Evolutionary conservation across 2,888 invertebrate species (phyloP), one percentile per base, ranked within the genome.

Genomic region (Volucella bombylans): DNA sequence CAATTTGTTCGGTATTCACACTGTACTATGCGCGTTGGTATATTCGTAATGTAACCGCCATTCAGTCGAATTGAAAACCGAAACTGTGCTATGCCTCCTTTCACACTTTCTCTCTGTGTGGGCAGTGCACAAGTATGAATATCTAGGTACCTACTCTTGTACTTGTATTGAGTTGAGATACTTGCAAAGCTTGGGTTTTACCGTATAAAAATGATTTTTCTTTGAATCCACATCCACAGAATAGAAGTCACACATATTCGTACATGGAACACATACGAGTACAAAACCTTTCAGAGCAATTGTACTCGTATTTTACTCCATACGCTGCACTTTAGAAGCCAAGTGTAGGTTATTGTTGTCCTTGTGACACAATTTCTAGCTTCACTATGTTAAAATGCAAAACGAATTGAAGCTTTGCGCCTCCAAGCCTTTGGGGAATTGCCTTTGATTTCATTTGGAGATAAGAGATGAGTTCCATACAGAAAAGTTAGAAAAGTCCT

Each of bases 401-500:
- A 79, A 61, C 55, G 39, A 59, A 59, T 61, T 72, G 12, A 14
- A 14, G 49, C 49, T 49, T 14, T n/a, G 8, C n/a, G n/a, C 8
- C 62, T 69, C 52, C 52, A 23, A 65, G 65, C 82, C 82, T 79
- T 65, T 65, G 82, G 79, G 69, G 68, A 65, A 82, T 82, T 78
- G 85, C 81, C 85, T 85, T 85, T 81, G 85, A 85, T 85, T 85
- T 85, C 85, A 85, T 85, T 85, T 85, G 61, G 49, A 81, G 85
- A 85, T 85, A 85, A 85, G 85, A 81, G 76, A 77, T 85, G 81
- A 81, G 62, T 72, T 68, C 67, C 18, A 50, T 4, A 65, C 0
- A 18, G 8, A 43, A 10, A 18, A 12, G 71, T 23, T 23, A 23
- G 18, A 64, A 55, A 64, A 79, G 31, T 43, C 38, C 38, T 15